These are phyloP conservation scores for Amphipoea oculea DNA, from an alignment of 2,888 invertebrate genomes.

Conservation along the genomic window DNA sequence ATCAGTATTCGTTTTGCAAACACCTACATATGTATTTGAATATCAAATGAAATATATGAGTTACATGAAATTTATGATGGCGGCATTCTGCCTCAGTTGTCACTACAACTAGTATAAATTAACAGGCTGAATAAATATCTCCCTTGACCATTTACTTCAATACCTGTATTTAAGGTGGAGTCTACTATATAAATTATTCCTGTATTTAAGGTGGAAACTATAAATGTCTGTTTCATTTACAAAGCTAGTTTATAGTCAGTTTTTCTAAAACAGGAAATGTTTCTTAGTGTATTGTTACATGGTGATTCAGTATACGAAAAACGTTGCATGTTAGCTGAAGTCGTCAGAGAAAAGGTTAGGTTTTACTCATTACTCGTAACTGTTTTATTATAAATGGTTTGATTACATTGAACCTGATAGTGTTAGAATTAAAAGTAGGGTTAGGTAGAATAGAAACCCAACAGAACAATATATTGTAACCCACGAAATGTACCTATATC, in stretches of 20 bases:
- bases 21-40: conserved; percentile 65
- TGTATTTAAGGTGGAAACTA: conserved; percentile 1
- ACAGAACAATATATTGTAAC: background rate
- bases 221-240: conserved; percentile 25
- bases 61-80: conserved; percentile 62
- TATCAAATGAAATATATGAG: conserved; percentile 67
- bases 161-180: conserved; percentile 25
- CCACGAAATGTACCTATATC: background rate
- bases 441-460: background rate
- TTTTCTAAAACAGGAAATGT: conserved; percentile 54
- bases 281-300: conserved; percentile 18
- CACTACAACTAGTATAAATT: conserved; percentile 63
- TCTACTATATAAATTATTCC: background rate
- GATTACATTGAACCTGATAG: conserved; percentile 1
- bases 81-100: conserved; percentile 63
- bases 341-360: conserved; percentile 21
- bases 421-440: background rate
- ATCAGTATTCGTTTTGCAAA: conserved; percentile 62
- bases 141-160: conserved; percentile 55
- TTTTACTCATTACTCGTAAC: conserved; percentile 38
- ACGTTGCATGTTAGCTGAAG: conserved; percentile 51
- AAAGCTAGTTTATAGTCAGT: conserved; percentile 18
- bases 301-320: conserved; percentile 46
- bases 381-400: conserved; percentile 42
- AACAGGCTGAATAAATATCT: conserved; percentile 58